Conservation (phyloP, 2,113 vertebrate species). For the Empidonax alnorum region DNA sequence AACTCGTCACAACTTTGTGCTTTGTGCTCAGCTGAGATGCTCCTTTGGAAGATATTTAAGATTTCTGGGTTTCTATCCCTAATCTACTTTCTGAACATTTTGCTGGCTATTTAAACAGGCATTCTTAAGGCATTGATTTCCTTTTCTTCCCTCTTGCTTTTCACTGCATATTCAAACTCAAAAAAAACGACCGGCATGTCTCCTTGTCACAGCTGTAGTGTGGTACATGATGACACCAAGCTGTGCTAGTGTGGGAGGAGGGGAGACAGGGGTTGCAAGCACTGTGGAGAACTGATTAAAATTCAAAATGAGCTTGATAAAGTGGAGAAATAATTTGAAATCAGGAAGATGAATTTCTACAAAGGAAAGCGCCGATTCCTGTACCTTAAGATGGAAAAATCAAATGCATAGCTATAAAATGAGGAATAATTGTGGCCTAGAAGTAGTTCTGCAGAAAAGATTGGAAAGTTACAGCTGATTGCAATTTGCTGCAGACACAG, state of each 20-base stretch:
- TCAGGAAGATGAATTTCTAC: constrained; percentile 52
- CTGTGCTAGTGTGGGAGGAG: constrained; percentile 60
- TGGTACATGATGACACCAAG: constrained; percentile 57
- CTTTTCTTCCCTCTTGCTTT: constrained; percentile 38
- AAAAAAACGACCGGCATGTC: not conserved
- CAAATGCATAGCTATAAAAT: constrained; percentile 41
- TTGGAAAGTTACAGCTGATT: constrained; percentile 41
- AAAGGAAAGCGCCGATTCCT: not conserved
- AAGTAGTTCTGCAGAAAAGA: not conserved
- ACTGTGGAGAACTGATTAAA: constrained; percentile 49
- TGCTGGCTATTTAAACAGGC: constrained; percentile 1
- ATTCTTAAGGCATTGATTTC: not conserved
- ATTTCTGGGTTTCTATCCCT: not conserved
- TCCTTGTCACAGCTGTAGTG: constrained; percentile 54
- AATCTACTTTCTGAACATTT: not conserved
- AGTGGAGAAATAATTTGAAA: constrained; percentile 50
- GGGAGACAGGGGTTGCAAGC: constrained; percentile 28
- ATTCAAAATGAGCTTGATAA: constrained; percentile 59
- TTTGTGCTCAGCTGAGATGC: not conserved
- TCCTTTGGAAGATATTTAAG: not conserved
- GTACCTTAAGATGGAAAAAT: constrained; percentile 44
- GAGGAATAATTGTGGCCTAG: constrained; percentile 45
- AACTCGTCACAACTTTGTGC: not conserved
- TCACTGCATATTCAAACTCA: constrained; percentile 15
- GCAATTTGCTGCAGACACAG: constrained; percentile 41